phyloP scores from a whole-genome alignment of 2,797 vertebrate genomes.

The Onychomys torridus region DNA sequence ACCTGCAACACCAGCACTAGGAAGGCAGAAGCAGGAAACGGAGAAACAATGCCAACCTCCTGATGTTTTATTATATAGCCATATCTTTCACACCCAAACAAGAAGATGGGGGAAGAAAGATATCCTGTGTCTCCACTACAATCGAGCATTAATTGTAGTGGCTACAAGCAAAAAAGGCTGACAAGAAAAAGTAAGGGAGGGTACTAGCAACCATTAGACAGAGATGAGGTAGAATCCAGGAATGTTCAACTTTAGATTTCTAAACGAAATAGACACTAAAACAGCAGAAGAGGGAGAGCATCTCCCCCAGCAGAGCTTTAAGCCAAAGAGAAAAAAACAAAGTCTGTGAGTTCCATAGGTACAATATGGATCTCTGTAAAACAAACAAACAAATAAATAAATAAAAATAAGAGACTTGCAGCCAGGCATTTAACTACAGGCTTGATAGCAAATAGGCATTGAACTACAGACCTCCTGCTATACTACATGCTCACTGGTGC shows the following conservation, averaged over 20 bases:
- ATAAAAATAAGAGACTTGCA: neutral
- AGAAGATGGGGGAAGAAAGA: neutral
- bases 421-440: neutral
- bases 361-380: neutral
- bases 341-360: neutral
- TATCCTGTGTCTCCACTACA: neutral
- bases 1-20: neutral
- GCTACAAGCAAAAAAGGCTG: neutral
- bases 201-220: neutral
- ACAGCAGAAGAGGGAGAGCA: neutral
- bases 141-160: neutral
- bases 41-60: neutral
- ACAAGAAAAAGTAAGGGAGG: neutral
- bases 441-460: neutral
- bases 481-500: neutral
- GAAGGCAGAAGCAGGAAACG: neutral
- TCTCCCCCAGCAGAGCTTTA: neutral
- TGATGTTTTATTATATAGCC: neutral
- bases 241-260: neutral
- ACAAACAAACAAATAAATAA: neutral
- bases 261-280: neutral
- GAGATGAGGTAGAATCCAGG: neutral
- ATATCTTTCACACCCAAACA: constrained; percentile 20
- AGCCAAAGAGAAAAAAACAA: neutral
- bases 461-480: neutral